phyloP scores from a whole-genome alignment of 1,140 invertebrate genomes.

The Zaprionus capensis region DNA sequence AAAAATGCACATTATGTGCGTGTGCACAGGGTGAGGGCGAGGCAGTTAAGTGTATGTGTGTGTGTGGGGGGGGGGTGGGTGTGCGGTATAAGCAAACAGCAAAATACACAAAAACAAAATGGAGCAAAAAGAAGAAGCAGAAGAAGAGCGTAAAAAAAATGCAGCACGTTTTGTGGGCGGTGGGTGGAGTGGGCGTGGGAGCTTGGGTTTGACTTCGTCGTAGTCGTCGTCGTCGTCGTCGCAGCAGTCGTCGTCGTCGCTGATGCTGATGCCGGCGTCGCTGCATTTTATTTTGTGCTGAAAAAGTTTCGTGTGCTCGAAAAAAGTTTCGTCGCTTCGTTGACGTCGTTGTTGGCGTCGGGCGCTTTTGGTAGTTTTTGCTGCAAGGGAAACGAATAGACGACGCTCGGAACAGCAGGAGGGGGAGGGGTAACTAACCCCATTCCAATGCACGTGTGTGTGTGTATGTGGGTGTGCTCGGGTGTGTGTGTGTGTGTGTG shows the following conservation, averaged over 20 bases:
- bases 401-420: background rate
- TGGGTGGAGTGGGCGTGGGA: constrained; percentile 18
- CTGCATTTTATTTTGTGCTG: constrained; percentile 83
- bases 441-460: constrained; percentile 6
- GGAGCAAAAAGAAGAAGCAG: constrained; percentile 57
- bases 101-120: constrained; percentile 83
- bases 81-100: constrained; percentile 59
- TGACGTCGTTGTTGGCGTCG: constrained; percentile 72
- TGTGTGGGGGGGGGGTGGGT: constrained; percentile 28
- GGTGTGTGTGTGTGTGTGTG: constrained; percentile 30
- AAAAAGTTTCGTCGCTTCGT: constrained; percentile 83
- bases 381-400: constrained; percentile 55
- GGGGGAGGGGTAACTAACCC: constrained; percentile 28
- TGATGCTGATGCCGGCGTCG: constrained; percentile 53
- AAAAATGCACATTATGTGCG: constrained; percentile 71
- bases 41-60: constrained; percentile 22
- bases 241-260: background rate
- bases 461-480: constrained; percentile 15
- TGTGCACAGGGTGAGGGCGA: constrained; percentile 37
- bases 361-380: constrained; percentile 70
- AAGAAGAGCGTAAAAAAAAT: constrained; percentile 67
- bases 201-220: constrained; percentile 34
- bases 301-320: constrained; percentile 84
- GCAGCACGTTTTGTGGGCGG: constrained; percentile 27
- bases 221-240: constrained; percentile 8